phyloP scores from a whole-genome alignment of 2,888 invertebrate species.

The Pocota personata region DNA sequence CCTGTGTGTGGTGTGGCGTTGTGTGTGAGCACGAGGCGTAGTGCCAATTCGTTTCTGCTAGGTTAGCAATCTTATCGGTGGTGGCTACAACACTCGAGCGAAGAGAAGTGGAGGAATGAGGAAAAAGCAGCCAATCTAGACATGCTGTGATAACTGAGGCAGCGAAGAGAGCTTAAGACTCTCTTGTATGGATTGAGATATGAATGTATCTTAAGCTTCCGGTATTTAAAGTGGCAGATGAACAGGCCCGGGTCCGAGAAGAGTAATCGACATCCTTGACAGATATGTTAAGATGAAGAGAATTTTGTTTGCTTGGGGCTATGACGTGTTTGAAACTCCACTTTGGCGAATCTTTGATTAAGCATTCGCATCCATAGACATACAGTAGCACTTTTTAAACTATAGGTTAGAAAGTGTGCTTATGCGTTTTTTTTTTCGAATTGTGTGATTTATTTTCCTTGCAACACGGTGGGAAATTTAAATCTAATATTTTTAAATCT shows the following conservation, averaged over 20 bases:
- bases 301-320: neutral
- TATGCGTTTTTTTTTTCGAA: too few species aligned
- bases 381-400: neutral
- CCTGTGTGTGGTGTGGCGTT: slow-evolving; percentile 14
- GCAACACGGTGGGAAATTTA: too few species aligned
- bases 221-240: neutral
- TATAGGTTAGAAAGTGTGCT: neutral
- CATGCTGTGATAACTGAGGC: neutral
- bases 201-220: slow-evolving; percentile 2
- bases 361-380: neutral
- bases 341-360: neutral
- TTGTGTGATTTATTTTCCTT: too few species aligned
- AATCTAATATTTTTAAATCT: too few species aligned
- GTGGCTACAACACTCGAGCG: neutral
- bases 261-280: slow-evolving; percentile 15
- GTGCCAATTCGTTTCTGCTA: slow-evolving; percentile 49
- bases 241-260: neutral
- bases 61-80: slow-evolving; percentile 34
- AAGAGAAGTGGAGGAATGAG: neutral
- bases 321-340: neutral
- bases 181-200: neutral
- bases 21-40: slow-evolving; percentile 37
- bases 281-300: slow-evolving; percentile 1
- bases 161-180: neutral
- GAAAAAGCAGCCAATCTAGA: neutral